These are phyloP conservation scores for Laticauda colubrina DNA, from an alignment of 2,113 vertebrate species.

Conservation along the genomic window DNA sequence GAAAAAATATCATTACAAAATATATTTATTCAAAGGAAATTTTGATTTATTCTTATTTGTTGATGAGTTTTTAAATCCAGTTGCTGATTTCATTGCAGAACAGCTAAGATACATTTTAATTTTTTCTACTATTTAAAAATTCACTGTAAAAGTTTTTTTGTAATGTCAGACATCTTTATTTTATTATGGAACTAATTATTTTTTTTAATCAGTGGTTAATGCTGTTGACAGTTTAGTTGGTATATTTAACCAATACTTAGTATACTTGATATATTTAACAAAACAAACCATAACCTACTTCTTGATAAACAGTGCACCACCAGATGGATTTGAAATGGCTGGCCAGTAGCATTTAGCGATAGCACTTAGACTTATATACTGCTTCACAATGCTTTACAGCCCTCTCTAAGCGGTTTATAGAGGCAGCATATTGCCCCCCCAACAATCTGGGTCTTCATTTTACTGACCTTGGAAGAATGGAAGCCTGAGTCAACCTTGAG, in stretches of 20 bases:
- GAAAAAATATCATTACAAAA: not conserved
- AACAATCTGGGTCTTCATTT: too few species aligned
- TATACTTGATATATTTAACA: not conserved
- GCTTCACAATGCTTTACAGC: too few species aligned
- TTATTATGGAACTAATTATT: too few species aligned
- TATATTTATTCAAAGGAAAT: not conserved
- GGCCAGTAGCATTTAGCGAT: too few species aligned
- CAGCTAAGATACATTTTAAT: not conserved
- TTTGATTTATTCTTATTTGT: not conserved
- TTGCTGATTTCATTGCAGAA: not conserved
- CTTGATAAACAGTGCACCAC: not conserved
- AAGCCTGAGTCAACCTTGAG: too few species aligned
- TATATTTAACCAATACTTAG: not conserved
- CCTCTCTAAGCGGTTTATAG: too few species aligned
- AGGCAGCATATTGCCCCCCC: too few species aligned
- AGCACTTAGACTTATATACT: too few species aligned
- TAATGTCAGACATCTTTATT: not conserved
- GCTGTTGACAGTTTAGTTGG: not conserved
- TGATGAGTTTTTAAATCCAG: not conserved
- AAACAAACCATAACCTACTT: not conserved
- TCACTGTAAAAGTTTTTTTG: not conserved
- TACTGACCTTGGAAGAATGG: too few species aligned
- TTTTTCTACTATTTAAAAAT: not conserved
- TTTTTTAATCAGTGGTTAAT: not conserved
- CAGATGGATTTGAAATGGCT: too few species aligned